Evolutionary conservation across 2,797 vertebrate species (phyloP), one percentile per base, ranked within the genome.

Genomic region (Oreochromis grahami): DNA sequence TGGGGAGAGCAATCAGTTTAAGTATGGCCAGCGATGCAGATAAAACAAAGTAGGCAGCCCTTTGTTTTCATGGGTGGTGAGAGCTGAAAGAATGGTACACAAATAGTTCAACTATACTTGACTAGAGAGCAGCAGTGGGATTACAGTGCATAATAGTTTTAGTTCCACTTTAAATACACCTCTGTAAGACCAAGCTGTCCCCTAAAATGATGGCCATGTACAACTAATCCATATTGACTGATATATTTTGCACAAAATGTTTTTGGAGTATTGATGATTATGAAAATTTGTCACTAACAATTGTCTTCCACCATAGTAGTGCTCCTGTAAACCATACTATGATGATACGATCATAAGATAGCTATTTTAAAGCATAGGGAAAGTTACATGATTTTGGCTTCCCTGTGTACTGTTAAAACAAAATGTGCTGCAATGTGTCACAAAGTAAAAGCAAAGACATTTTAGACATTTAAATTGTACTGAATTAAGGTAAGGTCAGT

Each of bases 1-100:
- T 72, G 78, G 77, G 76, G 65, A 77, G 86, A 82, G 74, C 81
- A 88, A 85, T 91, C 78, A 78, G 45, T 50, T n/a, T 38, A 78
- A 90, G 82, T 82, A 80, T 68, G 48, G 84, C 74, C 76, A 80
- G 80, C 56, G 79, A 70, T 55, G 58, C 79, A 65, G 53, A 83
- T 79, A 80, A 88, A 88, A 86, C 79, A 74, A 86, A 92, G 88
- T 86, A 82, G 85, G 29, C 77, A 80, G 58, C 9, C 58, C 68
- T 87, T 94, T 92, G 88, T 92, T 88, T 89, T 85, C 78, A 48
- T 77, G 82, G 58, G 56, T 36, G 60, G 21, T 8, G 34, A 86
- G 68, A 82, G 78, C 79, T 68, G 81, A 85, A 70, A 84, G 78
- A 86, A 82, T 17, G 21, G 78, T 76, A 56, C 76, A 86, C 72